Base-by-base conservation (phyloP, 2,113 vertebrate species). In the Leptobrachium ailaonicum region DNA sequence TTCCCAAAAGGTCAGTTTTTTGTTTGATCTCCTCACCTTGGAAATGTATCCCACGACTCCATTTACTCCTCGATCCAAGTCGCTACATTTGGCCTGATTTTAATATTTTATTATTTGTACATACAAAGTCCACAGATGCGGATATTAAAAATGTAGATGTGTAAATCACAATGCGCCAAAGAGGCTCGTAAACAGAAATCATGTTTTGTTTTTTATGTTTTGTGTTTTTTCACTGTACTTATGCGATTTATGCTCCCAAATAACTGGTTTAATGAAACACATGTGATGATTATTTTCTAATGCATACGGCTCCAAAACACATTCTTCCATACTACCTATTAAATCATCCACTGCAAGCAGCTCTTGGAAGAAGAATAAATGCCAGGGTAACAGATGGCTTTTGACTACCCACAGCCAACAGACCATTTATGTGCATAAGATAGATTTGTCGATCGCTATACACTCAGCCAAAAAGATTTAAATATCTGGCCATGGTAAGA, bases 401-500 rank as follows among this genome's bases (percentile, higher is more conserved):
- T 54, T 67, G 75, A 69, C 53, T 69, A 68, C 42, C 41, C 53
- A 77, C 54, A 77, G 76, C 54, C 54, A 77, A 71, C 76, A 62
- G 53, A 77, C 54, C 66, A 77, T 77, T 70, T 77, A 71, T 77
- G 76, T 77, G 42, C 66, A 77, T 60, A 70, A 62, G 67, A 77
- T 71, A 77, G 45, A 77, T 62, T 41, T 77, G 76, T 69, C 66
- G 50, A 45, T 77, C 2, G 44, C 40, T 20, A 6, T 44, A 60
- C 41, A 7, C 20, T 13, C 41, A 62, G 41, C n/a, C 54, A 45
- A 47, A 41, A 44, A 62, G 60, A 60, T 44, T 44, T 44, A 60
- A 56, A 40, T 32, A 9, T 40, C 41, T 41, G 13, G 54, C 14
- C 45, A 58, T 56, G 20, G 14, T 43, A 70, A 69, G 63, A 42